Evolutionary conservation across 2,888 invertebrate genomes (phyloP).

Genomic region (Clistopyga incitator): DNA sequence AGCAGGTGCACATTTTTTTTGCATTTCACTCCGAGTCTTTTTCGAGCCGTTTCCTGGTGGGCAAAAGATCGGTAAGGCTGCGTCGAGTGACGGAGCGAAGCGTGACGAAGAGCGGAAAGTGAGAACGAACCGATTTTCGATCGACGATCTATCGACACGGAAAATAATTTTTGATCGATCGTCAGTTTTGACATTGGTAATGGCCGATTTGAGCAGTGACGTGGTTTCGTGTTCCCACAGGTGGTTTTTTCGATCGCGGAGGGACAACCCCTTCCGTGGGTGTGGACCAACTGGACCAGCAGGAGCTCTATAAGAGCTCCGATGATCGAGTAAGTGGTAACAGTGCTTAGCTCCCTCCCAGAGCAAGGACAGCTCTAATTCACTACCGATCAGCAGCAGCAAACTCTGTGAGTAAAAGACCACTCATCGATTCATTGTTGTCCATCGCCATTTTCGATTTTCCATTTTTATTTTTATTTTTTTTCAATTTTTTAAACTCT

Average conservation of each 20-base stretch:
- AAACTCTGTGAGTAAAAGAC: conserved; percentile 60
- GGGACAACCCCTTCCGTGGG: conserved; percentile 78
- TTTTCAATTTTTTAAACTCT: not conserved
- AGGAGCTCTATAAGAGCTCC: conserved; percentile 81
- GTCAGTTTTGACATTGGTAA: conserved; percentile 28
- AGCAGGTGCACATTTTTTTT: conserved; percentile 14
- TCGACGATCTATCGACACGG: not conserved
- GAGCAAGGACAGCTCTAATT: conserved; percentile 78
- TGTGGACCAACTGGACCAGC: conserved; percentile 76
- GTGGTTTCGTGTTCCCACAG: conserved; percentile 53
- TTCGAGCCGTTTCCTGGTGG: not conserved
- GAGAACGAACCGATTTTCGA: not conserved
- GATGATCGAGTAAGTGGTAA: conserved; percentile 78
- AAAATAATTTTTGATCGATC: not conserved
- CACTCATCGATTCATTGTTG: conserved; percentile 14
- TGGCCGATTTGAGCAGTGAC: conserved; percentile 15
- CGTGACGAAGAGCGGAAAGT: conserved; percentile 11
- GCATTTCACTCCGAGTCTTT: not conserved
- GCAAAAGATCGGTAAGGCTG: not conserved
- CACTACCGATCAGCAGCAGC: conserved; percentile 49
- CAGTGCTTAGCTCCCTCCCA: conserved; percentile 80
- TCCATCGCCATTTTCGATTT: not conserved
- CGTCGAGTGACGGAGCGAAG: not conserved
- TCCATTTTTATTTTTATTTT: conserved; percentile 1
- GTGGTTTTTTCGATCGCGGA: conserved; percentile 56